A percentile compares a stretch with the other conserved stretches of the same genome.
phyloP scores from a whole-genome alignment of 2,888 invertebrate species.

The Bhutanitis thaidina region DNA sequence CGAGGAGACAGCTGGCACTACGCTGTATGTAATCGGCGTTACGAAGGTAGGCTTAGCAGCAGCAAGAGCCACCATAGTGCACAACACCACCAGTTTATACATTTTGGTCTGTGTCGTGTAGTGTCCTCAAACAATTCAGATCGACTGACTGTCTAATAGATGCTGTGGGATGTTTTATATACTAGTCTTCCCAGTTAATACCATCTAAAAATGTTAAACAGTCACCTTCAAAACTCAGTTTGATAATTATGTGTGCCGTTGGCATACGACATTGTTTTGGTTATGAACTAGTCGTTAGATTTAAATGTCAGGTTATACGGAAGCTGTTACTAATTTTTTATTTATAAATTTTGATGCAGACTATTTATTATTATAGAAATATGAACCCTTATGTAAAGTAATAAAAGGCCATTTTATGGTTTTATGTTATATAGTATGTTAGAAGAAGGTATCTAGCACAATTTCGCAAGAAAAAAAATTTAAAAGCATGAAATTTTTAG shows the following conservation, averaged over 20 bases:
- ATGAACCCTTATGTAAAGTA: no score
- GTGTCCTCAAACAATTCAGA: conserved; percentile 50
- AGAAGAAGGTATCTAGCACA: no score
- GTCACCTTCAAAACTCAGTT: conserved; percentile 32
- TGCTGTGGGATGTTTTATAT: conserved; percentile 56
- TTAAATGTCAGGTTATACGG: conserved; percentile 15
- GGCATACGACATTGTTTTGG: conserved; percentile 15
- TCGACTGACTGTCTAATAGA: conserved; percentile 58
- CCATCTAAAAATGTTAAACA: conserved; percentile 50
- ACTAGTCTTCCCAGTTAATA: conserved; percentile 30
- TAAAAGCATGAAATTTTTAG: no score
- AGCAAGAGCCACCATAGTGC: conserved; percentile 79
- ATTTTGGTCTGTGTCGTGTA: conserved; percentile 73
- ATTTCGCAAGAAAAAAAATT: no score
- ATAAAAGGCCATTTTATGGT: no score
- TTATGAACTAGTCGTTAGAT: not conserved
- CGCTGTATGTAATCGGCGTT: conserved; percentile 38
- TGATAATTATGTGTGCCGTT: conserved; percentile 27
- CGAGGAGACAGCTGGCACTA: conserved; percentile 34
- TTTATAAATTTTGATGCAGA: not conserved
- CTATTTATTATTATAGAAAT: no score
- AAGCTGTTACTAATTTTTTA: not conserved
- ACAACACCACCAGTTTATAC: conserved; percentile 81
- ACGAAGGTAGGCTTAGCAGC: conserved; percentile 70
- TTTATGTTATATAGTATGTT: no score